Percentiles rank a stretch among this genome's conserved stretches.
These are phyloP conservation scores for Muscicapa striata DNA, from an alignment of 2,797 vertebrate species.

Conservation along the genomic window DNA sequence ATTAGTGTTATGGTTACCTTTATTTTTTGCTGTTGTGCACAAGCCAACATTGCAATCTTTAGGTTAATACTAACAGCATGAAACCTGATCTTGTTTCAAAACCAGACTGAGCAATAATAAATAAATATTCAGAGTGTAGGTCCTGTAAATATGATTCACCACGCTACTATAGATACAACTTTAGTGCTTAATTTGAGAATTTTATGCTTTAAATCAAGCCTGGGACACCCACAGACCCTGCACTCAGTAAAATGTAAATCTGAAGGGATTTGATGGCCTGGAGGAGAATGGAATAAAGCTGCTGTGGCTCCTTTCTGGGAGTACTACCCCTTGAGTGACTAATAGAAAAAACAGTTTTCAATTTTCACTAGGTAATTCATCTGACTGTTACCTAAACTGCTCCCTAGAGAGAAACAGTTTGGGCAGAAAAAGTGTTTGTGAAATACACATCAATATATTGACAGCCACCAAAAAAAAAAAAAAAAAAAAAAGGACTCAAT, in stretches of 20 bases:
- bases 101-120: not conserved
- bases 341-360: slow-evolving; percentile 13
- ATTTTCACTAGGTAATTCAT: slow-evolving; percentile 27
- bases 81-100: not conserved
- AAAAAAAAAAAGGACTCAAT: not conserved
- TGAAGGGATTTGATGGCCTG: not conserved
- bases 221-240: not conserved
- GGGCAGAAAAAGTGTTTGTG: not conserved
- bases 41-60: not conserved
- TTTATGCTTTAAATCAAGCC: not conserved
- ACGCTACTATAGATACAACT: not conserved
- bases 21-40: not conserved
- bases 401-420: slow-evolving; percentile 1
- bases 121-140: not conserved
- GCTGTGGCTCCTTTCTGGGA: not conserved
- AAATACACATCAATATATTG: not conserved
- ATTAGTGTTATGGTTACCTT: not conserved
- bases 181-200: not conserved
- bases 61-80: not conserved
- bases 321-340: not conserved
- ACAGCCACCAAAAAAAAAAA: not conserved
- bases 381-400: not conserved
- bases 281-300: not conserved
- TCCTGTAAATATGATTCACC: not conserved
- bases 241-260: not conserved